Evolutionary conservation across 30 jellyfish, hydroid and myxozoan genomes (phyloP).

Genomic region (Aurelia coerulea): DNA sequence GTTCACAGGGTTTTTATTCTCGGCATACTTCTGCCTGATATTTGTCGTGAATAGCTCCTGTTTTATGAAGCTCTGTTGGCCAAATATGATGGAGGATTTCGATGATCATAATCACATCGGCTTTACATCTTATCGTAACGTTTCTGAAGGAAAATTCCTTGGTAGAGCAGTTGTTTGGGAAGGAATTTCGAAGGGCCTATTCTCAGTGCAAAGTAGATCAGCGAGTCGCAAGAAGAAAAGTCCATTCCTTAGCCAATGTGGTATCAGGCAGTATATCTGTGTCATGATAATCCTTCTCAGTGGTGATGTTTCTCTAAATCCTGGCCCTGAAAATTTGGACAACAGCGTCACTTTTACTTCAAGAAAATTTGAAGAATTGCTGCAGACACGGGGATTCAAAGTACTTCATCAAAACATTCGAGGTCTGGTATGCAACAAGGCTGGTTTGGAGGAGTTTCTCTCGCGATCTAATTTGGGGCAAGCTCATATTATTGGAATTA

Average conservation of each 20-base stretch:
- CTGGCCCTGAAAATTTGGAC: no score
- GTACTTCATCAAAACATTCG: not conserved
- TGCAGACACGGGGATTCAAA: slow-evolving; percentile 29
- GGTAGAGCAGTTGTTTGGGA: slow-evolving; percentile 37
- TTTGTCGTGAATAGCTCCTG: not conserved
- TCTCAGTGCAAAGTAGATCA: slow-evolving; percentile 27
- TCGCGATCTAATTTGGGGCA: slow-evolving; percentile 12
- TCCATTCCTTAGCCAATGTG: no score
- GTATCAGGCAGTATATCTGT: no score
- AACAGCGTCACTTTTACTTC: not conserved
- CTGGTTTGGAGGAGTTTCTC: slow-evolving; percentile 15
- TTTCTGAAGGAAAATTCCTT: not conserved
- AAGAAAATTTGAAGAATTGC: slow-evolving; percentile 2
- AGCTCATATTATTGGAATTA: slow-evolving; percentile 1
- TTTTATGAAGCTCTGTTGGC: not conserved
- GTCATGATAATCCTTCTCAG: no score
- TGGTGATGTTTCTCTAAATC: no score
- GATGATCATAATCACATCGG: not conserved
- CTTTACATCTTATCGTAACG: not conserved
- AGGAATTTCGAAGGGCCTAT: slow-evolving; percentile 46
- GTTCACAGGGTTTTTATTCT: not conserved
- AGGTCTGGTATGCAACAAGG: slow-evolving; percentile 21
- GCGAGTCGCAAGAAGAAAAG: not conserved
- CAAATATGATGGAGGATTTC: not conserved
- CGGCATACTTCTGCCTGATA: not conserved